These are phyloP conservation scores for Phortica okadai DNA, from an alignment of 2,888 invertebrate genomes.

Conservation along the genomic window DNA sequence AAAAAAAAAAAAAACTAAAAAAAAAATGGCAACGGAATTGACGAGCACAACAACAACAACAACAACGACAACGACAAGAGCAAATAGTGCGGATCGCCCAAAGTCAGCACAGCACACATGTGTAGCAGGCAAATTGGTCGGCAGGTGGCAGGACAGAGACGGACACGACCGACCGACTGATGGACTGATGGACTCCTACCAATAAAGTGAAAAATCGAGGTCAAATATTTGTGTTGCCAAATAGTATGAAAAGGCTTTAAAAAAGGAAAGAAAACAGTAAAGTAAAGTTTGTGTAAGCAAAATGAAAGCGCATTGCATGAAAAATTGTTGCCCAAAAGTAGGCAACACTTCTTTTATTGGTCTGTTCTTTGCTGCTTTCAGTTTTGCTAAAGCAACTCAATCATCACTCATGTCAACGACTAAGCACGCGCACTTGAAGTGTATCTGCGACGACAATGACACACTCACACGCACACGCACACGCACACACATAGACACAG, in stretches of 20 bases:
- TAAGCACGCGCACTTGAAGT: not conserved
- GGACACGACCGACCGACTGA: no score
- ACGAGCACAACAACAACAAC: not conserved
- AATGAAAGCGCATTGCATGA: not conserved
- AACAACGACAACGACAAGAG: conserved; percentile 31
- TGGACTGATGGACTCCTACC: no score
- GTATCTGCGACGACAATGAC: not conserved
- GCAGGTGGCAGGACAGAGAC: no score
- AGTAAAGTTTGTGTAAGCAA: not conserved
- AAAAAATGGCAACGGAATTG: no score
- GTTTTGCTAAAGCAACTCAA: not conserved
- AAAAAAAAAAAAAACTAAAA: no score
- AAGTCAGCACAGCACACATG: no score
- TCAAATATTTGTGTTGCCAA: not conserved
- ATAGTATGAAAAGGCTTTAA: not conserved
- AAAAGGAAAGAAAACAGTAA: no score
- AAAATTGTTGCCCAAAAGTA: not conserved
- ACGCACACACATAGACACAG: not conserved
- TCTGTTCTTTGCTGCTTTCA: not conserved
- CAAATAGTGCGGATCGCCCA: no score
- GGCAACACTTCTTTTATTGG: not conserved
- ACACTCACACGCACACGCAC: not conserved
- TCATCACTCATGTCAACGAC: not conserved
- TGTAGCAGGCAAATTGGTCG: no score
- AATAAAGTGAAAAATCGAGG: conserved; percentile 54